A percentile compares a stretch with the other conserved stretches of the same genome.
phyloP scores from a whole-genome alignment of 2,888 invertebrate genomes.

The Stenotaenia linearis region DNA sequence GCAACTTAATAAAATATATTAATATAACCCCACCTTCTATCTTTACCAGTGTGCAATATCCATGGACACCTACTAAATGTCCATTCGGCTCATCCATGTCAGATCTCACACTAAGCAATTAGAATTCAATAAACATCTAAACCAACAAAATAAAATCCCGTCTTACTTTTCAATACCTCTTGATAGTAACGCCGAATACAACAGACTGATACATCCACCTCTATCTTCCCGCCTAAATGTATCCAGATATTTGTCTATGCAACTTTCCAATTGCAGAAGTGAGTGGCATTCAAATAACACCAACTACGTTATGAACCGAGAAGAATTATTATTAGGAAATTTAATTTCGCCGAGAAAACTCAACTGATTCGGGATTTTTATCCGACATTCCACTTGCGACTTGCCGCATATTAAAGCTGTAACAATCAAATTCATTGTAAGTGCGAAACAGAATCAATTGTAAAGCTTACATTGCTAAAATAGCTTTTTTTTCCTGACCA shows the following conservation, averaged over 20 bases:
- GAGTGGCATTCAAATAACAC: constrained; percentile 26
- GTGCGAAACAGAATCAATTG: not conserved
- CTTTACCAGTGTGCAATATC: constrained; percentile 49
- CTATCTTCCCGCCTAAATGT: constrained; percentile 42
- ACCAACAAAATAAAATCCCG: not conserved
- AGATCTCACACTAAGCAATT: constrained; percentile 45
- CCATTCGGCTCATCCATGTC: constrained; percentile 51
- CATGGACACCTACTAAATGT: constrained; percentile 50
- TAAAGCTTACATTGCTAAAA: constrained; percentile 3
- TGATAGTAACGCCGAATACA: constrained; percentile 51
- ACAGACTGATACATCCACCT: constrained; percentile 47
- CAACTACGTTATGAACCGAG: not conserved
- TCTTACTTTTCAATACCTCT: constrained; percentile 47
- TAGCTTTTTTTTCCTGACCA: constrained; percentile 18
- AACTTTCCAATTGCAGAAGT: constrained; percentile 42
- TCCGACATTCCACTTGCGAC: not conserved
- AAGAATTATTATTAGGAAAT: not conserved
- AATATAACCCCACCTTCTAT: not conserved
- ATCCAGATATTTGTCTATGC: constrained; percentile 43
- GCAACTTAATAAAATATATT: not conserved
- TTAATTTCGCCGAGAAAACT: not conserved
- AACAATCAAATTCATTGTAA: not conserved
- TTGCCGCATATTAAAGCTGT: not conserved
- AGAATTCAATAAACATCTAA: constrained; percentile 30
- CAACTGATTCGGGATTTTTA: not conserved